These are phyloP conservation scores for Pedionomus torquatus DNA, from an alignment of 2,113 vertebrate species.

Conservation along the genomic window DNA sequence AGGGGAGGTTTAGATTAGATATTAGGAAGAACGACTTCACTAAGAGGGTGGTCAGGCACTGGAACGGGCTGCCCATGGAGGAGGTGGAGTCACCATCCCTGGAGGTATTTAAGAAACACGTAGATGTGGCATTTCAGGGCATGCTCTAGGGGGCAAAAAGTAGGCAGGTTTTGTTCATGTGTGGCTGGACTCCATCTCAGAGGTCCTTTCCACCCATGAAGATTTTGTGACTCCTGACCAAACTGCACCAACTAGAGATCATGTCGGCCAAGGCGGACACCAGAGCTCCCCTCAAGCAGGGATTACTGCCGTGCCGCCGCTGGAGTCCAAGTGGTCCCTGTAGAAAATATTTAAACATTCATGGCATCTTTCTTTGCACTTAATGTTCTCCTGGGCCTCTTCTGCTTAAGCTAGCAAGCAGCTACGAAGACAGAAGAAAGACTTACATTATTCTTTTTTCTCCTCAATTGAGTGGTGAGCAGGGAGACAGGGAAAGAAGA, in stretches of 20 bases:
- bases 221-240: background rate
- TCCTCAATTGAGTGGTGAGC: background rate
- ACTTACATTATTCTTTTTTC: background rate
- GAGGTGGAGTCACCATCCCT: too few relatives aligned
- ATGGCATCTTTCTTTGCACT: background rate
- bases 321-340: background rate
- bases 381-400: background rate
- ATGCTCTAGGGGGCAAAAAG: too few relatives aligned
- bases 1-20: too few relatives aligned
- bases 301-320: background rate
- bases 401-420: background rate
- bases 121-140: too few relatives aligned
- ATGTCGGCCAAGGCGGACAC: background rate
- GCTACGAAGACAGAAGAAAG: background rate
- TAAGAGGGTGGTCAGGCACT: too few relatives aligned
- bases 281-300: background rate
- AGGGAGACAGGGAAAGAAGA: background rate
- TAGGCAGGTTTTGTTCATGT: too few relatives aligned
- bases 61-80: too few relatives aligned
- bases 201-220: too few relatives aligned
- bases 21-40: too few relatives aligned
- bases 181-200: too few relatives aligned
- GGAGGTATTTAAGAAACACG: too few relatives aligned
- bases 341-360: background rate
- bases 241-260: background rate